Percentiles rank a stretch among this genome's conserved stretches.
phyloP scores from a whole-genome alignment of 2,888 invertebrate genomes.

The Amiota mariae region DNA sequence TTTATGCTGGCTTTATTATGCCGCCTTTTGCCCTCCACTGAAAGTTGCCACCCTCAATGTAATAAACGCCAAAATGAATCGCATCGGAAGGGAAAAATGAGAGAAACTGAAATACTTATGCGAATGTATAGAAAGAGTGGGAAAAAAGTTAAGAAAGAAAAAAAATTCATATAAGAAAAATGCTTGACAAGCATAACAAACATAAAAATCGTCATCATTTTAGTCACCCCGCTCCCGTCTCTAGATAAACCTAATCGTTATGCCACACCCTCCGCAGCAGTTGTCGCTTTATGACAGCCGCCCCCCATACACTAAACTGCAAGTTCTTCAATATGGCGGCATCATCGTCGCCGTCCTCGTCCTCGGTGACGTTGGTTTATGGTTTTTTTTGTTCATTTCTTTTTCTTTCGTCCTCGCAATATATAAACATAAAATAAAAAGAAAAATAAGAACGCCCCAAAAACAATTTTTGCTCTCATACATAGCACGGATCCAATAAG shows the following conservation, averaged over 20 bases:
- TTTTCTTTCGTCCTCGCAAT: constrained; percentile 42
- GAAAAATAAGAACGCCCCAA: constrained; percentile 59
- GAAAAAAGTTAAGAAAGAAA: neutral
- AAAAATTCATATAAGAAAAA: constrained; percentile 45
- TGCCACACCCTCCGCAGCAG: neutral
- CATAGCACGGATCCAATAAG: constrained; percentile 10
- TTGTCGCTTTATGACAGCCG: constrained; percentile 22
- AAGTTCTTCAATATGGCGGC: constrained; percentile 59
- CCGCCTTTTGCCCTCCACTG: constrained; percentile 5
- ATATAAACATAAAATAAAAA: constrained; percentile 55
- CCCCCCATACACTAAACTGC: constrained; percentile 12
- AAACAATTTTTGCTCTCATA: neutral
- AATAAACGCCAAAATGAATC: constrained; percentile 8
- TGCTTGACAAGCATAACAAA: constrained; percentile 71
- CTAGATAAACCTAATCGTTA: neutral
- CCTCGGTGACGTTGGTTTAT: constrained; percentile 35
- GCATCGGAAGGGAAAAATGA: constrained; percentile 1
- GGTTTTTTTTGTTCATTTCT: constrained; percentile 28
- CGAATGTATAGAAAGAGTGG: neutral
- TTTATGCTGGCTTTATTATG: constrained; percentile 40
- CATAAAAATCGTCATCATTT: constrained; percentile 43
- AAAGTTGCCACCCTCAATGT: constrained; percentile 37
- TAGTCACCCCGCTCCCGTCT: neutral
- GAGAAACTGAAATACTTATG: neutral
- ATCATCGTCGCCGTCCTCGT: constrained; percentile 19